Percentiles rank a stretch among this genome's conserved stretches.
These are phyloP conservation scores for Drosophila longiperda DNA, from an alignment of 2,888 invertebrate genomes.

Conservation along the genomic window DNA sequence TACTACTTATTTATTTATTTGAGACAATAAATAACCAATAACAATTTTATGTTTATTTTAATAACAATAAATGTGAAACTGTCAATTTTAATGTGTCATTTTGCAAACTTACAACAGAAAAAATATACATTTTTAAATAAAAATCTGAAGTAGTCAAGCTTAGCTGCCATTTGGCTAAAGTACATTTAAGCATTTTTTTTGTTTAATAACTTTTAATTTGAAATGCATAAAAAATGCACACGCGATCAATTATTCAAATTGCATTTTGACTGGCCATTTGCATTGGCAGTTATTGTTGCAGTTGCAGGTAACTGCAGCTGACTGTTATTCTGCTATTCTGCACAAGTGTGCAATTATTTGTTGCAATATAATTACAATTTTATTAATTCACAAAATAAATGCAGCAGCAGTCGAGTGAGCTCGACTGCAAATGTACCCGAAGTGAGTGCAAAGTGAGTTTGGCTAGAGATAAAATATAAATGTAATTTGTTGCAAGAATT, in stretches of 20 bases:
- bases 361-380: slow-evolving; percentile 77
- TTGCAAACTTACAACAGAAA: too few species aligned
- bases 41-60: neutral
- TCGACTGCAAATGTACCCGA: too few species aligned
- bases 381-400: slow-evolving; percentile 77
- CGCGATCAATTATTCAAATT: slow-evolving; percentile 48
- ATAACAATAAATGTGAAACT: neutral
- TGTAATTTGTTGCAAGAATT: too few species aligned
- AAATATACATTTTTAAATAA: neutral
- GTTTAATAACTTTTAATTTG: slow-evolving; percentile 42
- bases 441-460: too few species aligned
- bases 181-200: neutral
- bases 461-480: too few species aligned
- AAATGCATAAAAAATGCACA: slow-evolving; percentile 36
- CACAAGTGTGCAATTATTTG: slow-evolving; percentile 74
- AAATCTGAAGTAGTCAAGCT: neutral
- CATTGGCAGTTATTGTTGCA: slow-evolving; percentile 47
- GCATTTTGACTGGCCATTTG: slow-evolving; percentile 49
- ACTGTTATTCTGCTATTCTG: slow-evolving; percentile 46
- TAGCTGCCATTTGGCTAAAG: neutral
- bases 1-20: too few species aligned
- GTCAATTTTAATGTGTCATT: too few species aligned
- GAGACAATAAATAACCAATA: too few species aligned
- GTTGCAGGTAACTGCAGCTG: slow-evolving; percentile 1
- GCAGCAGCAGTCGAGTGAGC: slow-evolving; percentile 23